phyloP scores from a whole-genome alignment of 2,113 vertebrate species.

The Syngnathus typhle region DNA sequence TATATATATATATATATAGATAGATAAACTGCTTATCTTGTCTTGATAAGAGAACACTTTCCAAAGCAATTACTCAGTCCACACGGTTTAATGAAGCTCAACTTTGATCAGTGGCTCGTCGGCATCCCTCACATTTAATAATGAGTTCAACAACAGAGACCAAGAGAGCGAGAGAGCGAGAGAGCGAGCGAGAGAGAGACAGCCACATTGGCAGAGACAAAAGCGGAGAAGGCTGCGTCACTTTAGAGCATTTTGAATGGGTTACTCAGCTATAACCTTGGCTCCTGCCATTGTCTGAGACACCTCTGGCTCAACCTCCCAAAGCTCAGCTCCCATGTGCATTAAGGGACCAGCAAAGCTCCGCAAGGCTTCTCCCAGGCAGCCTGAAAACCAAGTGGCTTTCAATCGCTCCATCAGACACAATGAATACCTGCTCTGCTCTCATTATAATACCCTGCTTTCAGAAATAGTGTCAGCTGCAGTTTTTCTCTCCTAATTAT shows the following conservation, averaged over 20 bases:
- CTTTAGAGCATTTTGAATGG: constrained; percentile 59
- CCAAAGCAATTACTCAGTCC: constrained; percentile 17
- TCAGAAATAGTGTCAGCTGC: constrained; percentile 76
- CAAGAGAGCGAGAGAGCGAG: constrained; percentile 39
- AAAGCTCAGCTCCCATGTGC: constrained; percentile 61
- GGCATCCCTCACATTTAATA: constrained; percentile 55
- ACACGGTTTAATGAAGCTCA: constrained; percentile 61
- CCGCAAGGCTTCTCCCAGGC: constrained; percentile 59
- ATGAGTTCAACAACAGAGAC: constrained; percentile 43
- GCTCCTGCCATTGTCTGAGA: constrained; percentile 63
- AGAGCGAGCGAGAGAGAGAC: constrained; percentile 26
- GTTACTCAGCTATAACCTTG: constrained; percentile 68
- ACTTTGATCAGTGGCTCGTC: constrained; percentile 50
- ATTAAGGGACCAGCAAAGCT: constrained; percentile 64
- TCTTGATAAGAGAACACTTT: neutral
- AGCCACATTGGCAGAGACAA: constrained; percentile 52
- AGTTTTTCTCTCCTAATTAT: constrained; percentile 79
- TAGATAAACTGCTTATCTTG: neutral
- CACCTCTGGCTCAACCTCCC: constrained; percentile 57
- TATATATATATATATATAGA: neutral
- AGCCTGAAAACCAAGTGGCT: constrained; percentile 51
- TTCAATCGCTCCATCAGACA: constrained; percentile 63
- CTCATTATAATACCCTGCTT: constrained; percentile 76
- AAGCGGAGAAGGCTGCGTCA: constrained; percentile 39
- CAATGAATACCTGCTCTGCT: constrained; percentile 74